phyloP scores from a whole-genome alignment of 2,888 invertebrate genomes.

The Thera britannica region DNA sequence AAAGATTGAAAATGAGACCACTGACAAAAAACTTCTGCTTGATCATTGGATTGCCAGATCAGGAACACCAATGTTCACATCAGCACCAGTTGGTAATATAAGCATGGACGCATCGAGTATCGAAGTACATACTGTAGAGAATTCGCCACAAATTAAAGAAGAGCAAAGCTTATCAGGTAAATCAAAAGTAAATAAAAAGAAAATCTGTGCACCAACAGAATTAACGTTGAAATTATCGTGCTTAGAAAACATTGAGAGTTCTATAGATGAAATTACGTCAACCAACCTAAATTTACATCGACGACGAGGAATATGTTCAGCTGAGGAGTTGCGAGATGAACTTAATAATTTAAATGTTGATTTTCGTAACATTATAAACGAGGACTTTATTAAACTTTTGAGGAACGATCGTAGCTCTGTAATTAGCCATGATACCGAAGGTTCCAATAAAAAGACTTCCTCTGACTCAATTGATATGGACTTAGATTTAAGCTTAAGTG shows the following conservation, averaged over 20 bases:
- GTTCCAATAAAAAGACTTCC: conserved; percentile 80
- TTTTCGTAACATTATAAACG: conserved; percentile 64
- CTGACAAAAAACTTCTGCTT: conserved; percentile 80
- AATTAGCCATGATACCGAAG: conserved; percentile 77
- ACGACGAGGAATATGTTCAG: conserved; percentile 84
- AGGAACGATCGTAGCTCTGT: conserved; percentile 72
- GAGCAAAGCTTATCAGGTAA: conserved; percentile 48
- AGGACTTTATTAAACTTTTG: conserved; percentile 69
- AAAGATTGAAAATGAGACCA: conserved; percentile 70
- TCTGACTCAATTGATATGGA: conserved; percentile 83
- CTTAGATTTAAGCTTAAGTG: conserved; percentile 82
- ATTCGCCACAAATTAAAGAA: conserved; percentile 71
- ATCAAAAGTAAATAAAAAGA: conserved; percentile 63
- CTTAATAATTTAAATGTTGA: conserved; percentile 68
- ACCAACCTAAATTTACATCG: conserved; percentile 78
- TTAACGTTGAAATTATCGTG: conserved; percentile 74
- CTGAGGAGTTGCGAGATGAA: conserved; percentile 78
- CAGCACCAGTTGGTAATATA: conserved; percentile 74
- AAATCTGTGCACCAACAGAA: conserved; percentile 80
- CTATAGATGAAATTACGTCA: conserved; percentile 76
- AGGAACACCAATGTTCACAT: conserved; percentile 78
- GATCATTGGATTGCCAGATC: conserved; percentile 83
- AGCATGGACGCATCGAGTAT: conserved; percentile 76
- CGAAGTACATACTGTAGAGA: conserved; percentile 79
- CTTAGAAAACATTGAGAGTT: conserved; percentile 73